These are phyloP conservation scores for Drosophila fungiperda DNA, from an alignment of 2,888 invertebrate species.

Conservation along the genomic window DNA sequence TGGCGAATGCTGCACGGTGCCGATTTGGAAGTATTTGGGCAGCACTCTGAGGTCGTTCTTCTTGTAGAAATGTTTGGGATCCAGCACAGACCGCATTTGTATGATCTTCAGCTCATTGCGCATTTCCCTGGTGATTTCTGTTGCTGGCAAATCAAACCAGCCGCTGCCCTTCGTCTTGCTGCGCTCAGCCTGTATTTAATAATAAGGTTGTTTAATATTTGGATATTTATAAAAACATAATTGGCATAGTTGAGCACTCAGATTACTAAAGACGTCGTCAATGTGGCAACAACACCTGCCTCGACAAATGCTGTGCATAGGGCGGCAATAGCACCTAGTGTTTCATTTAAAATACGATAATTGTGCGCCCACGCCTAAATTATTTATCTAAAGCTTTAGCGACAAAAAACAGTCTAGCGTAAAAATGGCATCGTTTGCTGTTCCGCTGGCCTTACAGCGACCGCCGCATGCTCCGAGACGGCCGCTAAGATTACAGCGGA, in stretches of 20 bases:
- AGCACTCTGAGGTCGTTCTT: constrained; percentile 93
- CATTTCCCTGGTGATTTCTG: constrained; percentile 95
- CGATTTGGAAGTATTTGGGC: constrained; percentile 97
- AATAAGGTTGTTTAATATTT: background rate
- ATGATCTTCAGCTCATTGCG: constrained; percentile 95
- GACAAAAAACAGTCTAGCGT: constrained; percentile 77
- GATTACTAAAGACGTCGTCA: constrained; percentile 86
- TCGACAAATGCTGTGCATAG: constrained; percentile 51
- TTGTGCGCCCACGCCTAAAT: constrained; percentile 75
- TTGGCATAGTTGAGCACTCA: constrained; percentile 62
- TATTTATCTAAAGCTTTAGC: constrained; percentile 48
- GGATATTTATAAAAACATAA: background rate
- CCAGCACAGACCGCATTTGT: constrained; percentile 95
- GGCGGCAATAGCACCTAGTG: constrained; percentile 45
- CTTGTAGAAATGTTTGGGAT: constrained; percentile 98
- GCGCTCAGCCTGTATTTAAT: constrained; percentile 87
- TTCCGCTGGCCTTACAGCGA: constrained; percentile 85
- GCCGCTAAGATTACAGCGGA: constrained; percentile 85
- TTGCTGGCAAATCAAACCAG: constrained; percentile 96
- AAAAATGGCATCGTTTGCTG: constrained; percentile 47
- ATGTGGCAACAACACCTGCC: constrained; percentile 68
- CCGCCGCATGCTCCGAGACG: constrained; percentile 66
- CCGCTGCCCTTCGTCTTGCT: constrained; percentile 92
- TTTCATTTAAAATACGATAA: constrained; percentile 49
- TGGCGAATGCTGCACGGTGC: constrained; percentile 93